phyloP scores from a whole-genome alignment of 2,113 vertebrate species.

The Neogale vison region DNA sequence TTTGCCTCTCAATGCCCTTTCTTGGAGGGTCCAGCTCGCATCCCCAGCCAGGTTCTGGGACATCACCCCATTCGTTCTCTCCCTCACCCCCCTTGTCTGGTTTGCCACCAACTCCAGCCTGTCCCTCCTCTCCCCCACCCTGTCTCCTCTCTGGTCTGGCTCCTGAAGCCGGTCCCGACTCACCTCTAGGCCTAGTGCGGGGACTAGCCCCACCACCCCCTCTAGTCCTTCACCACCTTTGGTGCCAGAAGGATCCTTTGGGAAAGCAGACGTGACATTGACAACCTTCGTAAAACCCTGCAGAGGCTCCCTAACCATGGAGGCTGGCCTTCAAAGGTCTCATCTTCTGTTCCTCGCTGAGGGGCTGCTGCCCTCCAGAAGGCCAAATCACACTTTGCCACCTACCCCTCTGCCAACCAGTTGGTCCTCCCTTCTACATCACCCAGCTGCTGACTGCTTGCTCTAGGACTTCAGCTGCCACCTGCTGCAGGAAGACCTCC shows the following conservation, averaged over 20 bases:
- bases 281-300: neutral
- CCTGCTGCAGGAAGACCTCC: neutral
- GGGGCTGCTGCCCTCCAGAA: neutral
- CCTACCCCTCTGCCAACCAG: neutral
- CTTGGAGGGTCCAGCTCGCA: neutral
- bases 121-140: accelerated
- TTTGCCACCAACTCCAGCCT: neutral
- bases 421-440: neutral
- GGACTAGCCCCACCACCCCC: neutral
- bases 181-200: neutral
- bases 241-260: neutral
- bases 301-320: neutral
- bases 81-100: neutral
- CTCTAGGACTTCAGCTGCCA: neutral
- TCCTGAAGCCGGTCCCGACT: neutral
- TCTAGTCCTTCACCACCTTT: neutral
- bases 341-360: neutral
- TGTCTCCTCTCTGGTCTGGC: neutral
- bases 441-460: neutral
- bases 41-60: neutral
- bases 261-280: neutral
- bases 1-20: neutral
- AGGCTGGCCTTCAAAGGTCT: neutral
- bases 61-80: accelerated
- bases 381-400: neutral